Percentiles rank a stretch among this genome's conserved stretches.
phyloP scores from a whole-genome alignment of 2,797 vertebrate species.

The Gastrophryne carolinensis region DNA sequence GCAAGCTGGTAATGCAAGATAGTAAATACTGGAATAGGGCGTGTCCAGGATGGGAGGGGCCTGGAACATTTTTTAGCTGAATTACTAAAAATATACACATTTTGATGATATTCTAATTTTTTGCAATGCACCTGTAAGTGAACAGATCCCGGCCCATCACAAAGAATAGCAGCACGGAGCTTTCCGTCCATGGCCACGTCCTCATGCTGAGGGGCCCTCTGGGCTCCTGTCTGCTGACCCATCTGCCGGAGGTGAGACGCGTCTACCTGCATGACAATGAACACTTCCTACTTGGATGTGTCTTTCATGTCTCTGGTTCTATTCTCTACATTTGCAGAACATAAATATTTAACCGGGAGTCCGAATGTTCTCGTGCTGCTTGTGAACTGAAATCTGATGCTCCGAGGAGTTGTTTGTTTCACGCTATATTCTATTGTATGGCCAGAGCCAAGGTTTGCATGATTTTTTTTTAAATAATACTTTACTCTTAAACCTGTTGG shows the following conservation, averaged over 20 bases:
- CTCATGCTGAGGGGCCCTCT: slow-evolving; percentile 3
- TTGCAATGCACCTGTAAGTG: too few species aligned
- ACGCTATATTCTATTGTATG: not conserved
- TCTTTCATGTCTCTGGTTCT: not conserved
- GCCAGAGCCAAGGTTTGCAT: not conserved
- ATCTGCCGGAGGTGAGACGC: slow-evolving; percentile 2
- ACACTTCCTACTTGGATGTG: not conserved
- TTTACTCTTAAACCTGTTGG: too few species aligned
- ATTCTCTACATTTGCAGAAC: not conserved
- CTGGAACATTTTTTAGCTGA: too few species aligned
- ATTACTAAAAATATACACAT: too few species aligned
- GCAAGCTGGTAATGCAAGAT: too few species aligned
- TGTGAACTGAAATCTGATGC: not conserved
- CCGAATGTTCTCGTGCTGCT: not conserved
- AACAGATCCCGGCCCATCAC: too few species aligned
- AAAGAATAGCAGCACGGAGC: not conserved
- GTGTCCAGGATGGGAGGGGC: too few species aligned
- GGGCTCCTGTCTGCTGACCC: slow-evolving; percentile 27
- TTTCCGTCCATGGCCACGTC: not conserved
- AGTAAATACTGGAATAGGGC: too few species aligned
- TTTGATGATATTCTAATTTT: too few species aligned
- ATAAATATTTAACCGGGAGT: not conserved
- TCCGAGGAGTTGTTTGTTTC: not conserved
- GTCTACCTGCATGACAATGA: slow-evolving; percentile 26
- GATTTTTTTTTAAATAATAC: too few species aligned